Evolutionary conservation across 1,140 invertebrate genomes (phyloP).

Genomic region (Meloidogyne floridensis): DNA sequence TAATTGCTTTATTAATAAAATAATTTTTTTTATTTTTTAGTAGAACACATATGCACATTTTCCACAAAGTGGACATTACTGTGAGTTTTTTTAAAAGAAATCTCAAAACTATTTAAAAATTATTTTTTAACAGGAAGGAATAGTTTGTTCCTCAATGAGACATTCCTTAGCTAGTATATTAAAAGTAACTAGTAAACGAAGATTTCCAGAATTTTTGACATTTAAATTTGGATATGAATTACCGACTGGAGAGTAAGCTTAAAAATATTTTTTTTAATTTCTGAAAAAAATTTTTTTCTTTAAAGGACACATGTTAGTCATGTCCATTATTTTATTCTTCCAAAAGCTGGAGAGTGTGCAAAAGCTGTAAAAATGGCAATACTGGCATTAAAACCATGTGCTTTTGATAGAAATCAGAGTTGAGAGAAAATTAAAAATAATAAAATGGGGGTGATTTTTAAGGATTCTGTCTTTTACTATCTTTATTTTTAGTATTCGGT

Average conservation of each 20-base stretch:
- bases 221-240: conserved; percentile 73
- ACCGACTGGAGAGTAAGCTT: conserved; percentile 46
- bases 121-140: conserved; percentile 70
- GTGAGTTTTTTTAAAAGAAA: conserved; percentile 18
- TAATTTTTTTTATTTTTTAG: neutral
- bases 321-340: conserved; percentile 47
- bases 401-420: conserved; percentile 15
- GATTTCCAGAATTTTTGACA: conserved; percentile 88
- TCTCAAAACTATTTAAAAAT: neutral
- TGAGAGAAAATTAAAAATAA: neutral
- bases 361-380: conserved; percentile 47
- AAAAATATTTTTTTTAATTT: too few species aligned
- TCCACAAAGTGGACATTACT: conserved; percentile 41
- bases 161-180: conserved; percentile 86
- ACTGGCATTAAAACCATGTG: conserved; percentile 24
- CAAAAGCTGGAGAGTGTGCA: conserved; percentile 53
- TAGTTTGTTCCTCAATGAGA: conserved; percentile 81
- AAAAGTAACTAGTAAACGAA: conserved; percentile 93
- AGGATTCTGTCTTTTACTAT: too few species aligned
- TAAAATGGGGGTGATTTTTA: neutral
- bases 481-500: too few species aligned
- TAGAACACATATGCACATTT: conserved; percentile 51
- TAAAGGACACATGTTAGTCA: conserved; percentile 34
- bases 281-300: neutral
- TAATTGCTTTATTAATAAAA: too few species aligned